Evolutionary conservation across 2,888 invertebrate genomes (phyloP), one percentile per base, ranked within the genome.

Genomic region (Nymphalis polychloros): DNA sequence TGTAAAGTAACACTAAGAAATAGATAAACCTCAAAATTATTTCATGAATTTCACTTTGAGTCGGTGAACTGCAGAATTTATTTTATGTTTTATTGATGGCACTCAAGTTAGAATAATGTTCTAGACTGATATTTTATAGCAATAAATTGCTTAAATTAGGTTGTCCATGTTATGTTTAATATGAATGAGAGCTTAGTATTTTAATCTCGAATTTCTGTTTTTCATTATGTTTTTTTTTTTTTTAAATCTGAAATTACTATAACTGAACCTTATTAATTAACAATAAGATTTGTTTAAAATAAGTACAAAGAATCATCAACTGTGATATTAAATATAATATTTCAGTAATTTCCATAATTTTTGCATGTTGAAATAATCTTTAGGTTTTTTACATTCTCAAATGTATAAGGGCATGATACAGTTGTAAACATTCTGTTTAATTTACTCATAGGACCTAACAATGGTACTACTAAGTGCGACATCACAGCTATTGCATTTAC

Each of bases 81-180:
- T 27, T 23, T 50, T 23, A 52, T 52, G 16, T 47, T 20, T 50
- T 41, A 59, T 5, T 31, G 63, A 48, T 41, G 31, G 59, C 47
- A 59, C 63, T 63, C 46, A 60, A 59, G 62, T 64, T 68, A 68
- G 66, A 62, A 59, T 69, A 71, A 60, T 71, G 41, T 59, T 64
- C 63, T 64, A 63, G 73, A 74, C 73, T 74, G 73, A 74, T 72
- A 66, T 63, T 62, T 68, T 62, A 63, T 67, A 72, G 73, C 73
- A 72, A 74, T 74, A 74, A 67, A 70, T 65, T 63, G 52, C 61
- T 68, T 64, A 62, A 64, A 61, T 68, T 63, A 71, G 66, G 59
- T 68, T 66, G 59, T 57, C 63, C 31, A 47, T 31, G 27, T 66
- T 50, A 46, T 67, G n/a, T 60, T 59, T 61, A 50, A 17, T 62